Evolutionary conservation across 1,140 invertebrate genomes (phyloP).

Genomic region (Bombyx mori): ASM3026992v2 NC_085121.1:4465001-4465500

Average conservation of each 20-base stretch:
- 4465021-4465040: too few relatives aligned
- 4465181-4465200: too few relatives aligned
- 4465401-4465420: background rate
- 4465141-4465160: too few relatives aligned
- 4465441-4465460: background rate
- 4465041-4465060: too few relatives aligned
- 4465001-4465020: too few relatives aligned
- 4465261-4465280: constrained; percentile 9
- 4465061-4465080: too few relatives aligned
- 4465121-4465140: too few relatives aligned
- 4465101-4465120: too few relatives aligned
- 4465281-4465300: constrained; percentile 7
- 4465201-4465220: constrained; percentile 5
- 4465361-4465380: background rate
- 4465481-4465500: too few relatives aligned
- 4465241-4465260: constrained; percentile 6
- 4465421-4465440: background rate
- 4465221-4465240: constrained; percentile 6
- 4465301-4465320: background rate
- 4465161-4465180: too few relatives aligned
- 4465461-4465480: background rate
- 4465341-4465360: constrained; percentile 2
- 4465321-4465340: constrained; percentile 10
- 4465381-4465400: background rate
- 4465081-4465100: too few relatives aligned